phyloP scores from a whole-genome alignment of 2,113 vertebrate species.

The Microtus ochrogaster region DNA sequence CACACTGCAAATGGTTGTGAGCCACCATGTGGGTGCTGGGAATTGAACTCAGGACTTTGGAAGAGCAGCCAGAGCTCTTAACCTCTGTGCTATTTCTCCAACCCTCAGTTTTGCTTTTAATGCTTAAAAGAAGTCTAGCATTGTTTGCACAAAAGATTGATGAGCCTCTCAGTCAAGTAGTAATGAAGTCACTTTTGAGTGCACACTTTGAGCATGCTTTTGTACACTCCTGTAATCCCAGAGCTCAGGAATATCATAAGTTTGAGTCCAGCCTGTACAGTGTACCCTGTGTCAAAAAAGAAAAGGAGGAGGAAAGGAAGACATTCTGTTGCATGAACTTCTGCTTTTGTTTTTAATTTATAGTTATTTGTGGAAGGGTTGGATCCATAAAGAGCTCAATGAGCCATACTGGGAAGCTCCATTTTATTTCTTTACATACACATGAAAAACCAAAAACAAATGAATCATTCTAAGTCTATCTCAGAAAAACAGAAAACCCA shows the following conservation, averaged over 20 bases:
- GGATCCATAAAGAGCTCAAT: background rate
- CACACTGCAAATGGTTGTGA: too few species aligned
- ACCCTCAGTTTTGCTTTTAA: background rate
- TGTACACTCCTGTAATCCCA: background rate
- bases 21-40: too few species aligned
- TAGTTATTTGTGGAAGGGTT: background rate
- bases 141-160: background rate
- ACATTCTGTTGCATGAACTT: background rate
- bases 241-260: background rate
- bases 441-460: background rate
- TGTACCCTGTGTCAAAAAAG: background rate
- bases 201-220: background rate
- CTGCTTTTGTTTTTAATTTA: background rate
- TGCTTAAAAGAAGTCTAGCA: background rate
- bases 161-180: background rate
- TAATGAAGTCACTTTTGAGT: background rate
- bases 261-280: background rate
- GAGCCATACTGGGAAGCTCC: background rate
- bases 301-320: background rate
- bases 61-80: too few species aligned
- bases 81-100: too few species aligned
- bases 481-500: conserved; percentile 42
- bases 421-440: background rate
- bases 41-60: too few species aligned
- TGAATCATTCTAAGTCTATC: background rate